These are phyloP conservation scores for Amphipyra tragopoginis DNA, from an alignment of 2,888 invertebrate genomes.

Conservation along the genomic window DNA sequence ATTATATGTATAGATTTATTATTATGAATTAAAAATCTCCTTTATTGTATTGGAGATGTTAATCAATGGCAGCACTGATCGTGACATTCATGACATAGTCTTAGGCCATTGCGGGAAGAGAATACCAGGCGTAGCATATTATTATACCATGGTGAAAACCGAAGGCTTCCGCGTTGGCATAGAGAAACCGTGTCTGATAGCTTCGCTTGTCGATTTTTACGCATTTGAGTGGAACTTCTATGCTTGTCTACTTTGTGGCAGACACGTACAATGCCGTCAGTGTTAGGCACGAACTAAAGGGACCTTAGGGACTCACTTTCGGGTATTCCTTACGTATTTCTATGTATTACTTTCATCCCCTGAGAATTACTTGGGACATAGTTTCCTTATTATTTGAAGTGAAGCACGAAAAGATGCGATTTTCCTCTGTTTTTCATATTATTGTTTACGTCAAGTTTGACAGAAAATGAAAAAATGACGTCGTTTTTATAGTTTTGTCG, in stretches of 20 bases:
- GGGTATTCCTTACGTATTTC: conserved; percentile 5
- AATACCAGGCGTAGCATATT: too few species aligned
- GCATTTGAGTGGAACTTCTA: neutral
- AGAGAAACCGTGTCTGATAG: too few species aligned
- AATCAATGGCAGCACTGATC: too few species aligned
- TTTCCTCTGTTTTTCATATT: neutral
- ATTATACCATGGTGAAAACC: too few species aligned
- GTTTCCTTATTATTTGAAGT: neutral
- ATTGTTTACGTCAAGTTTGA: neutral
- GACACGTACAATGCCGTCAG: neutral
- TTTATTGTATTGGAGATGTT: too few species aligned
- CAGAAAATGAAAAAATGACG: neutral
- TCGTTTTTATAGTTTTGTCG: too few species aligned
- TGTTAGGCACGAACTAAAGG: neutral
- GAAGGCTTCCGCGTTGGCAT: too few species aligned
- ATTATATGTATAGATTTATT: too few species aligned
- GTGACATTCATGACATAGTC: too few species aligned
- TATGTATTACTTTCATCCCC: conserved; percentile 3
- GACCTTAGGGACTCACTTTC: neutral
- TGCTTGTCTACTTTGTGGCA: neutral
- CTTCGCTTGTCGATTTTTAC: too few species aligned
- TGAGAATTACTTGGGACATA: neutral
- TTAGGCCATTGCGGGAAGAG: too few species aligned
- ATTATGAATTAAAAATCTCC: too few species aligned
- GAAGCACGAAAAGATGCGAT: neutral